A percentile compares a stretch with the other conserved stretches of the same genome.
These are phyloP conservation scores for Clitarchus hookeri DNA, from an alignment of 2,888 invertebrate genomes.

Conservation along the genomic window DNA sequence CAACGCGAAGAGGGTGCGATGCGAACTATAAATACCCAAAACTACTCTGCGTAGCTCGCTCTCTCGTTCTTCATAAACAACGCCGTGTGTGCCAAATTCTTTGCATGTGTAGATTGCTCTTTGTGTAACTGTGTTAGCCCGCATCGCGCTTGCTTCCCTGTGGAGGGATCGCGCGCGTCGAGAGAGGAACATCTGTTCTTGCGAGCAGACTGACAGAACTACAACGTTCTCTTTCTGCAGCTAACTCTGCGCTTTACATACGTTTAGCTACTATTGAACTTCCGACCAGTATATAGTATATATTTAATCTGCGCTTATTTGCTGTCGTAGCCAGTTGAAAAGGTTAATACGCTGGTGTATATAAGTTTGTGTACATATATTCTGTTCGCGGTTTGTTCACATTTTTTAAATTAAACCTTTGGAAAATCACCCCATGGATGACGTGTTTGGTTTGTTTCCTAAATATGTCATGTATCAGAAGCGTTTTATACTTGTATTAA, in stretches of 20 bases:
- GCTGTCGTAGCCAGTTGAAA: too few relatives aligned
- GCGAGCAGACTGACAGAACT: background rate
- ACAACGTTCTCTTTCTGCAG: background rate
- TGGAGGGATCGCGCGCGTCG: background rate
- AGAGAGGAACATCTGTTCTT: too few relatives aligned
- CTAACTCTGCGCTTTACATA: background rate
- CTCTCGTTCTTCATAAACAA: background rate
- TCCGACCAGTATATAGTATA: too few relatives aligned
- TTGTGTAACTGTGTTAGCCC: conserved; percentile 11
- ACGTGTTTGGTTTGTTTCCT: too few relatives aligned
- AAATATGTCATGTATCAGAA: too few relatives aligned
- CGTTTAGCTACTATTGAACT: background rate
- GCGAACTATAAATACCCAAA: background rate
- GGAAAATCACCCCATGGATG: too few relatives aligned
- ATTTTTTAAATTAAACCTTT: too few relatives aligned
- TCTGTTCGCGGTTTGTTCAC: too few relatives aligned
- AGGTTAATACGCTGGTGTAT: too few relatives aligned
- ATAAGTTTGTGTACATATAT: too few relatives aligned
- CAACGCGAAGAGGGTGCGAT: background rate
- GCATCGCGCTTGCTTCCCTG: background rate
- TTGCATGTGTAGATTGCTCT: conserved; percentile 14
- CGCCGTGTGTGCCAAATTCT: conserved; percentile 2
- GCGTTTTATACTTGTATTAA: too few relatives aligned
- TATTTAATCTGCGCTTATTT: too few relatives aligned
- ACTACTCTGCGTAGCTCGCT: background rate